Evolutionary conservation across 2,888 invertebrate species (phyloP), one percentile per base, ranked within the genome.

Genomic region (Synergus gifuensis): DNA sequence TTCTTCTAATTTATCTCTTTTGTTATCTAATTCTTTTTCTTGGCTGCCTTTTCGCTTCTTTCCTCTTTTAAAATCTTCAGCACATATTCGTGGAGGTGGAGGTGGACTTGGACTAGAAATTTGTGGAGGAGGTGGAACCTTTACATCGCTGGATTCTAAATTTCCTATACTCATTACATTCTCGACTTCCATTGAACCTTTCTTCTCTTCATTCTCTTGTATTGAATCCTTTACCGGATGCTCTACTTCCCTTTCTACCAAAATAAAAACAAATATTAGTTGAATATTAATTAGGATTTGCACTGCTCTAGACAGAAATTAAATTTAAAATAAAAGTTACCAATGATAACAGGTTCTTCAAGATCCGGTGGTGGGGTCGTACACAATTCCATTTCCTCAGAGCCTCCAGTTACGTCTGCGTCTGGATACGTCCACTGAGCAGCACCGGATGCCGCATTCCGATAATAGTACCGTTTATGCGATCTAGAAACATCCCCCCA

Each of bases 381-480:
- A 81, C 94, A 94, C 82, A 94, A 93, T 87, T 94, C 94, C 94
- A 94, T 94, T 42, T 94, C 94, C 85, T 94, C 94, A 67, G 94
- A 93, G 73, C 93, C 93, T 73, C 92, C 91, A 28, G 90, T 91
- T 81, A 93, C 91, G 83, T 93, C 93, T 8, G 92, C 90, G 80
- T 93, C 93, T 2, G 95, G 95, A 90, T 94, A 95, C 85, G 95
- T 95, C 95, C 95, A 95, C 89, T 95, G 95, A 76, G 94, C 93
- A 83, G 94, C 93, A 54, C 94, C 94, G 42, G 93, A 94, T 82
- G 90, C 89, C 82, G 93, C 90, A 91, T 95, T 94, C 89, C 94
- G 94, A 93, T 95, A 95, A 93, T 93, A 95, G 93, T 95, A 95
- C 86, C 95, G 93, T 92, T 95, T 95, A 93, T 94, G 94, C 87